phyloP scores from a whole-genome alignment of 2,113 vertebrate species.

The Dascyllus trimaculatus region DNA sequence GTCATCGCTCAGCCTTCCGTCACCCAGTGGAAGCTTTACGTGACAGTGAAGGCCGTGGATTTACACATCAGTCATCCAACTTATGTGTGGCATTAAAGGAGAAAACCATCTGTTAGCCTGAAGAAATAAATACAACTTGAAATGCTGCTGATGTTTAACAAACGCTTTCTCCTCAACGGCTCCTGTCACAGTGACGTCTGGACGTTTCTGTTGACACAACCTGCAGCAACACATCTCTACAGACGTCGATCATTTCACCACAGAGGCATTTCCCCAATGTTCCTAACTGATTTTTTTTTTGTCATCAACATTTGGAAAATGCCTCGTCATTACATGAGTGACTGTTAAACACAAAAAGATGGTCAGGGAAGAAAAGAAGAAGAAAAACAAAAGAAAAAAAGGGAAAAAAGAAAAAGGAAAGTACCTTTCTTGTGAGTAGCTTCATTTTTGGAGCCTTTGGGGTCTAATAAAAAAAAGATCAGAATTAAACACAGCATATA shows the following conservation, averaged over 20 bases:
- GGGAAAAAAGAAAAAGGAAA: constrained; percentile 76
- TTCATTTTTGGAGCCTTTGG: constrained; percentile 89
- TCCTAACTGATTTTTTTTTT: no score
- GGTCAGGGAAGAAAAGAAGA: constrained; percentile 52
- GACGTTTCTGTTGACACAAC: constrained; percentile 22
- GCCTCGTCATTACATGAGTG: constrained; percentile 31
- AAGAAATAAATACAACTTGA: constrained; percentile 13
- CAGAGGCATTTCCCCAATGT: constrained; percentile 37
- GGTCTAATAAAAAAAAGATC: constrained; percentile 89
- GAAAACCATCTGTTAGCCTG: constrained; percentile 44
- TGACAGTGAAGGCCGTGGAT: no score
- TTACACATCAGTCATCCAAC: no score
- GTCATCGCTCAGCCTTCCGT: no score
- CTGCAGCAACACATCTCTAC: constrained; percentile 39
- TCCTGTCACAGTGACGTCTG: constrained; percentile 13
- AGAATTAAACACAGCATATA: constrained; percentile 88
- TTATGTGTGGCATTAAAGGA: not conserved
- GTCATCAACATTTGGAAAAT: constrained; percentile 44
- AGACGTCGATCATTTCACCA: constrained; percentile 1
- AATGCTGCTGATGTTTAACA: constrained; percentile 13
- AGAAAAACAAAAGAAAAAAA: constrained; percentile 27
- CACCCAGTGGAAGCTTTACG: no score
- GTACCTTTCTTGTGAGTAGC: constrained; percentile 90
- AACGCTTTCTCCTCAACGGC: constrained; percentile 5
- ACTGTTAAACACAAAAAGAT: constrained; percentile 47